Base-by-base conservation (phyloP, 2,888 invertebrate genomes). In the Brassicogethes aeneus region DNA sequence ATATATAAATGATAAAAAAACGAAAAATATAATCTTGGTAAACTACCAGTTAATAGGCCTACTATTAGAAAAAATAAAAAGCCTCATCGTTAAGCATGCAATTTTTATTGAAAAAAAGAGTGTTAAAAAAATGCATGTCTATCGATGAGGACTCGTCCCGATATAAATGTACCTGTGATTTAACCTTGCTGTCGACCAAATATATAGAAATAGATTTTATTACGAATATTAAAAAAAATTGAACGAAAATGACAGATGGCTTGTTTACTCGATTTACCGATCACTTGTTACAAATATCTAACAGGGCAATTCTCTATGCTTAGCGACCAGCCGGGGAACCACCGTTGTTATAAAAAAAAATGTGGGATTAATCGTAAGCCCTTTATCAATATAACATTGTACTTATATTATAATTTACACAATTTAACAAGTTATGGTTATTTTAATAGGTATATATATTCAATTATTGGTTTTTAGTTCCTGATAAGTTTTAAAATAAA, bases 301-400 rank as follows among this genome's bases (percentile, higher is more conserved):
- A 61, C 63, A 64, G 63, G 65, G 64, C 66, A 66, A 66, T 66
- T 66, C 65, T 65, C 65, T 64, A 55, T 55, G 54, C 60, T 61
- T 63, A 54, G 52, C 62, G 56, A 55, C 57, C 53, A 48, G 15
- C 32, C 12, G 23, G 10, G 5, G 5, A 23, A 23, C 5, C 23
- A 23, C 5, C 5, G 23, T 23, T 23, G 5, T 23, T 23, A 23
- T 7, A 23, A 23, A 7, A 23, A 23, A 23, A 23, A 10, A 7
- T 23, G 23, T 10, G 5, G 5, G 10, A 23, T 23, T 23, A 23
- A 23, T 23, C 23, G 23, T 23, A 32, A 32, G 32, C 13, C 32
- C 32, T 32, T 32, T 10, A 10, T 37, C 39, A 38, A 36, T 42
- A 39, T 34, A 40, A 23, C n/a, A 23, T 23, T 40, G 40, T 43